Conservation (phyloP, 1,140 invertebrate genomes). For the Holcopasites calliopsidis region DNA sequence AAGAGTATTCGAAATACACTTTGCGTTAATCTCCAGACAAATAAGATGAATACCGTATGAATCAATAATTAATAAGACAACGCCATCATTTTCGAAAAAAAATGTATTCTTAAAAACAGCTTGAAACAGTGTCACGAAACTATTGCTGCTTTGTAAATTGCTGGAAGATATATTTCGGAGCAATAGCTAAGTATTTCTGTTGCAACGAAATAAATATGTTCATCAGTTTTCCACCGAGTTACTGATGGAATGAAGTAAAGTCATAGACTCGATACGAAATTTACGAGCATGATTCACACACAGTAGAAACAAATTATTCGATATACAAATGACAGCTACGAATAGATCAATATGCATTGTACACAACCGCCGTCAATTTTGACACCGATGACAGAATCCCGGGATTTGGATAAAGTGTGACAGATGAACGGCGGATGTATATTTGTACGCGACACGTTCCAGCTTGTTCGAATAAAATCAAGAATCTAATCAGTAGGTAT, state of each 20-base stretch:
- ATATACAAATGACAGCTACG: conserved; percentile 64
- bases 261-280: background rate
- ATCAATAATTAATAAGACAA: background rate
- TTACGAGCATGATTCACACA: conserved; percentile 12
- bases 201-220: background rate
- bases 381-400: conserved; percentile 19
- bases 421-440: background rate
- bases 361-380: conserved; percentile 64
- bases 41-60: background rate
- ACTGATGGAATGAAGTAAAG: background rate
- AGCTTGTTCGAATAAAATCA: background rate
- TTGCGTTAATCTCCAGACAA: conserved; percentile 1
- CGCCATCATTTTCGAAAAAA: background rate
- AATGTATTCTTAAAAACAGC: background rate
- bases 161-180: background rate
- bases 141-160: background rate
- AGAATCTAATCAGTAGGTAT: background rate
- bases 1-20: background rate
- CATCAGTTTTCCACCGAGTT: background rate
- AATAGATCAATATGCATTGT: conserved; percentile 75
- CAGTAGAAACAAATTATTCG: conserved; percentile 43
- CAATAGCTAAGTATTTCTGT: background rate
- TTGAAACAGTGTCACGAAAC: background rate
- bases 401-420: background rate
- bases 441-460: too few relatives aligned